Evolutionary conservation across 2,888 invertebrate genomes (phyloP), one percentile per base, ranked within the genome.

Genomic region (Amitus sp.): DNA sequence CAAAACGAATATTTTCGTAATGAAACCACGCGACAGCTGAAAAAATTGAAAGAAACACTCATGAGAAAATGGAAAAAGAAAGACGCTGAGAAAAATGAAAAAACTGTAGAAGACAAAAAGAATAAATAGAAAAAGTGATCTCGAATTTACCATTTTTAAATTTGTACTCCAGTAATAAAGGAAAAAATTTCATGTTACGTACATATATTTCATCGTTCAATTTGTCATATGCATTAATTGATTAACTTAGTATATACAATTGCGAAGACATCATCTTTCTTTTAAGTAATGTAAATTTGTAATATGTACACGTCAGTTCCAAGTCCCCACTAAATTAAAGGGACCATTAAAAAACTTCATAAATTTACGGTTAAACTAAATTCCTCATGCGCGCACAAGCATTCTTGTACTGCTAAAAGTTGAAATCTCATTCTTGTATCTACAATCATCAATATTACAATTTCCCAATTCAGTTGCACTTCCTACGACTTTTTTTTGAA

Each of bases 241-340:
- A 23, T 23, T 23, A 23, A 23, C 33, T 33, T 33, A 33, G n/a
- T 33, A 33, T 33, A 33, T 33, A 33, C 33, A 33, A 9, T 33
- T 33, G 33, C 33, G 12, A 33, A 33, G 5, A 23, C 23, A 23
- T 23, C 23, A 5, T 23, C 23, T 23, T 23, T 23, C 7, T 23
- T 23, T 23, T 23, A 33, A 33, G 10, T 33, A 33, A 33, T 33
- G n/a, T 12, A 33, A 33, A 33, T 33, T n/a, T n/a, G 33, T 33
- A 33, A 70, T 79, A 59, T 78, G 78, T 79, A 79, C 79, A 79
- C 72, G 62, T 77, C 73, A 75, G 70, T 74, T 73, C 73, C 73
- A 71, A 49, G 40, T 33, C 12, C 33, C 33, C 12, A 10, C 33
- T 3, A 33, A 33, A 33, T 33, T 65, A 65, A 53, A 3, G 33